A percentile compares a stretch with the other conserved stretches of the same genome.
These are phyloP conservation scores for Australoheros scitulus DNA, from an alignment of 2,113 vertebrate genomes.

Conservation along the genomic window DNA sequence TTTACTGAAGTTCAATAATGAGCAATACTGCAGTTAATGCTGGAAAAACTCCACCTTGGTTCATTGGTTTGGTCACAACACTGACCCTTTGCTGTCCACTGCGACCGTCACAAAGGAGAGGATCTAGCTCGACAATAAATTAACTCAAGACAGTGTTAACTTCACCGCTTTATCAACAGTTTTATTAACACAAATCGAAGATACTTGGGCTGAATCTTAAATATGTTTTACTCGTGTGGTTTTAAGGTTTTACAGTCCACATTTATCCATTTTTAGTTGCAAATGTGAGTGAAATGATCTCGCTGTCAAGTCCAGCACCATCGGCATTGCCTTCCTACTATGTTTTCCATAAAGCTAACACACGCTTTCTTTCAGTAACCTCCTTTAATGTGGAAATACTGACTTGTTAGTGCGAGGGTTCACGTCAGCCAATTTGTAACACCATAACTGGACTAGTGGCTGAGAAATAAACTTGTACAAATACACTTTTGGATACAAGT, in stretches of 20 bases:
- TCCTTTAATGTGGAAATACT: neutral
- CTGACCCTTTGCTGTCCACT: neutral
- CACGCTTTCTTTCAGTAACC: neutral
- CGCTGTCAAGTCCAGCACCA: neutral
- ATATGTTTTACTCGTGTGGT: neutral
- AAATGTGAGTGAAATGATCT: neutral
- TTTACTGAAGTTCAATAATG: fast-evolving
- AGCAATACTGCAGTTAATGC: neutral
- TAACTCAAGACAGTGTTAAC: neutral
- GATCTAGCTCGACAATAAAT: too few species aligned
- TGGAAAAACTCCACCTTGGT: neutral
- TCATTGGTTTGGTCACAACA: neutral
- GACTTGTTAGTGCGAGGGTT: neutral
- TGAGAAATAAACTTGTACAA: neutral
- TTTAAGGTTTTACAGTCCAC: neutral
- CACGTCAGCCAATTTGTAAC: neutral
- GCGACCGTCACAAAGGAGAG: neutral
- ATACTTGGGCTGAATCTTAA: neutral
- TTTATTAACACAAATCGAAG: neutral
- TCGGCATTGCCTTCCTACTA: too few species aligned
- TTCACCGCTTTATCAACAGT: neutral
- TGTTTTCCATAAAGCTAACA: neutral
- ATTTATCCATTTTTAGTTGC: neutral
- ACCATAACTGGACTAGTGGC: neutral
- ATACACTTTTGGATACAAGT: neutral